phyloP scores from a whole-genome alignment of 2,113 vertebrate genomes.

The Rhizomys pruinosus region DNA sequence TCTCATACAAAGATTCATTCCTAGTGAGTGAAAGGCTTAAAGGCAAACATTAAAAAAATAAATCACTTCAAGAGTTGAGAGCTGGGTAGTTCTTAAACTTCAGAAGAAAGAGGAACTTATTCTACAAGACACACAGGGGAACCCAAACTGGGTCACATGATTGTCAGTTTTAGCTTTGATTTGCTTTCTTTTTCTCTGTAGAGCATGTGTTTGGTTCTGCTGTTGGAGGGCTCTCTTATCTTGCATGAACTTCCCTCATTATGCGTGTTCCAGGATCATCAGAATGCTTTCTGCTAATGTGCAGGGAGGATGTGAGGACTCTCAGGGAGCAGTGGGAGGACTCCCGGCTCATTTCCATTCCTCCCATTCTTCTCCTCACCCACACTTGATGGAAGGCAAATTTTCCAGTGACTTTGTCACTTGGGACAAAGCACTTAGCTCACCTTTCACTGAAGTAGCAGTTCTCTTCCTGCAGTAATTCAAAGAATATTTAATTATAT shows the following conservation, averaged over 20 bases:
- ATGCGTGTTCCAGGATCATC: neutral
- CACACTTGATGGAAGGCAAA: neutral
- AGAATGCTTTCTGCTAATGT: neutral
- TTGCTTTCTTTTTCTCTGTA: neutral
- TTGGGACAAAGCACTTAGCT: neutral
- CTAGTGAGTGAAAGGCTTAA: neutral
- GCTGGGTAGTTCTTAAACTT: neutral
- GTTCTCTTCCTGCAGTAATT: neutral
- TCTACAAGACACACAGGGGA: neutral
- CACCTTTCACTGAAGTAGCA: neutral
- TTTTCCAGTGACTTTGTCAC: neutral
- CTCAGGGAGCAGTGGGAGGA: too few relatives aligned
- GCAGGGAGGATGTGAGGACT: neutral
- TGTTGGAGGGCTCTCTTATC: neutral
- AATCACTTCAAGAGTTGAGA: neutral
- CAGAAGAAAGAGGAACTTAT: neutral
- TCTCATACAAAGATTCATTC: neutral
- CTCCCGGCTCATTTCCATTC: neutral
- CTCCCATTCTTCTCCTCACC: neutral
- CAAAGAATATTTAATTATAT: constrained; percentile 44
- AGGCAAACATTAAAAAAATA: neutral
- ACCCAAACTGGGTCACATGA: neutral
- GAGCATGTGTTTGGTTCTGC: neutral
- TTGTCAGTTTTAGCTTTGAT: too few relatives aligned
- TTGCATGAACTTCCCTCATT: neutral